Percentiles rank a stretch among this genome's conserved stretches.
Evolutionary conservation across 1,140 invertebrate species (phyloP).

Genomic region (Zaprionus africanus): DNA sequence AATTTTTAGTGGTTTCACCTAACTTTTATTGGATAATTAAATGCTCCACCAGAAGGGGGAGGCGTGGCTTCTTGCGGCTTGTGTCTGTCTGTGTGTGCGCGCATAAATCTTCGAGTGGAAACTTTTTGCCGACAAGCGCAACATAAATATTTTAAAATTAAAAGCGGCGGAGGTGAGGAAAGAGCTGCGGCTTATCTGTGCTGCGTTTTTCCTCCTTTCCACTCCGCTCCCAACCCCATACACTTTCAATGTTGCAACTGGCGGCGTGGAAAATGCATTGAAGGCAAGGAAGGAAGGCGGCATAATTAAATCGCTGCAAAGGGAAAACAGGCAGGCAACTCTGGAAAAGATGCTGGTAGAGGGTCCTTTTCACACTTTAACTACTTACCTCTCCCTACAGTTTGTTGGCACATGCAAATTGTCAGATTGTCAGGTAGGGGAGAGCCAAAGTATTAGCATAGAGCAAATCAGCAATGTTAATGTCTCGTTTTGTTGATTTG

Average conservation of each 20-base stretch:
- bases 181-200: conserved; percentile 7
- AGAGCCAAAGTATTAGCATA: conserved; percentile 11
- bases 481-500: conserved; percentile 12
- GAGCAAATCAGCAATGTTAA: conserved; percentile 20
- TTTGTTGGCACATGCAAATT: conserved; percentile 4
- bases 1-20: conserved; percentile 57
- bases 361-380: not conserved
- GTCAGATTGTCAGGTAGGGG: not conserved
- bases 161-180: conserved; percentile 40
- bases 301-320: conserved; percentile 28
- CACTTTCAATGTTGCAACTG: conserved; percentile 23
- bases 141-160: conserved; percentile 75
- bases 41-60: not conserved
- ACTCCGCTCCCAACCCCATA: not conserved
- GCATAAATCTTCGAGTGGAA: conserved; percentile 65
- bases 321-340: not conserved
- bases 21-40: conserved; percentile 76
- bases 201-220: not conserved
- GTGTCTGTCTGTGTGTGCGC: conserved; percentile 22
- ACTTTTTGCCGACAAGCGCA: conserved; percentile 58
- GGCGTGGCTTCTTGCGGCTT: conserved; percentile 13
- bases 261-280: conserved; percentile 38
- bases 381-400: conserved; percentile 11
- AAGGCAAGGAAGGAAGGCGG: conserved; percentile 17
- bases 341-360: not conserved